Conservation (phyloP, 2,888 invertebrate genomes). For the Apodemia mormo region DNA sequence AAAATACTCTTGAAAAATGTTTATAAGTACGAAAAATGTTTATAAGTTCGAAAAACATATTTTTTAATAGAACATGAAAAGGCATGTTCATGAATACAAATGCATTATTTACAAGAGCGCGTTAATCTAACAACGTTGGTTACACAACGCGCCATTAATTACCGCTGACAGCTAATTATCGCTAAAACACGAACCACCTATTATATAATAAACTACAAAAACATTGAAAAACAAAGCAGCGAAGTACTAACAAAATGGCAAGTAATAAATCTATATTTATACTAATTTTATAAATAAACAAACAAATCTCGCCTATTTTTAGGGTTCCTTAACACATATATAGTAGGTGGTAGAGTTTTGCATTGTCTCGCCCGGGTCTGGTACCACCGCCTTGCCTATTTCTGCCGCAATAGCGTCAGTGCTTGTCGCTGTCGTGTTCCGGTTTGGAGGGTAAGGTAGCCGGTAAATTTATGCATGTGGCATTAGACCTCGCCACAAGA, state of each 20-base stretch:
- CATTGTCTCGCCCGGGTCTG: too few relatives aligned
- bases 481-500: too few relatives aligned
- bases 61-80: not conserved
- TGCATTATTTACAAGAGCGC: conserved; percentile 1
- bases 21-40: not conserved
- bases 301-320: too few relatives aligned
- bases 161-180: conserved; percentile 15
- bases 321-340: too few relatives aligned
- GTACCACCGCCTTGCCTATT: too few relatives aligned
- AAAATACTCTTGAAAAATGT: not conserved
- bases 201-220: not conserved
- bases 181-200: conserved; percentile 9
- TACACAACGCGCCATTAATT: conserved; percentile 9
- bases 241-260: not conserved
- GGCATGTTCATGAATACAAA: not conserved
- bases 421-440: too few relatives aligned
- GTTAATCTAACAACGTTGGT: not conserved
- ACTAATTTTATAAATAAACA: too few relatives aligned
- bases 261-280: too few relatives aligned
- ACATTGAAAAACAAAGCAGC: not conserved
- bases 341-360: too few relatives aligned
- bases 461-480: too few relatives aligned
- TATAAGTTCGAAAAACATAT: not conserved
- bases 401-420: too few relatives aligned
- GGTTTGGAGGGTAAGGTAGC: too few relatives aligned